phyloP scores from a whole-genome alignment of 2,113 vertebrate genomes.

The Gasterosteus nipponicus region DNA sequence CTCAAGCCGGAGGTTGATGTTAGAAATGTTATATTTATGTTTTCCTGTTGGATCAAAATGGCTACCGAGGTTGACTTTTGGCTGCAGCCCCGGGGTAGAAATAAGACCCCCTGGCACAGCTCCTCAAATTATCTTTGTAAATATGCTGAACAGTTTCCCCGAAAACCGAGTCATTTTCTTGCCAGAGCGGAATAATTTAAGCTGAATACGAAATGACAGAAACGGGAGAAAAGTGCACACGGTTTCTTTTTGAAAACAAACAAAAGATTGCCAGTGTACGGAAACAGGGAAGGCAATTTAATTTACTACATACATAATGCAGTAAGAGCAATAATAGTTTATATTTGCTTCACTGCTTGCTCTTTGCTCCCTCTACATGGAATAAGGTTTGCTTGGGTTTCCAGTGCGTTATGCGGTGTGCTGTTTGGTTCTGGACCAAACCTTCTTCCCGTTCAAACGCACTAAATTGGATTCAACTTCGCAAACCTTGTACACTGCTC shows the following conservation, averaged over 20 bases:
- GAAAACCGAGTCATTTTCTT: constrained; percentile 46
- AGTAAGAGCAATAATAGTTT: constrained; percentile 23
- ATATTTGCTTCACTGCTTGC: constrained; percentile 16
- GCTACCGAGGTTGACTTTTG: constrained; percentile 47
- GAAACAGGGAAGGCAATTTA: constrained; percentile 17
- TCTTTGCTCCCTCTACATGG: constrained; percentile 2
- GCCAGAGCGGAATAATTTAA: constrained; percentile 56
- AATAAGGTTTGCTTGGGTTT: constrained; percentile 4
- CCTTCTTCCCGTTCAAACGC: neutral
- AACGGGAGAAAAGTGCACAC: constrained; percentile 58
- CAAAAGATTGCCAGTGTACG: constrained; percentile 46
- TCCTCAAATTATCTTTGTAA: constrained; percentile 49
- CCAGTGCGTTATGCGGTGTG: neutral
- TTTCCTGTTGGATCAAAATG: neutral
- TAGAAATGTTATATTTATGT: neutral
- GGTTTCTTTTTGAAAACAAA: constrained; percentile 52
- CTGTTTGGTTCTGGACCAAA: neutral
- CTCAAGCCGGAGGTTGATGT: constrained; percentile 13
- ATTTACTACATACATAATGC: constrained; percentile 30
- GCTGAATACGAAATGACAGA: constrained; percentile 59
- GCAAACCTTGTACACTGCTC: neutral
- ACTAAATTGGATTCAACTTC: neutral
- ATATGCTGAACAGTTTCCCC: constrained; percentile 46
- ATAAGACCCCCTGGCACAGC: constrained; percentile 32
- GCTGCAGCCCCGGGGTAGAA: constrained; percentile 2